phyloP scores from a whole-genome alignment of 2,888 invertebrate species.

The Hydropsyche betteni region DNA sequence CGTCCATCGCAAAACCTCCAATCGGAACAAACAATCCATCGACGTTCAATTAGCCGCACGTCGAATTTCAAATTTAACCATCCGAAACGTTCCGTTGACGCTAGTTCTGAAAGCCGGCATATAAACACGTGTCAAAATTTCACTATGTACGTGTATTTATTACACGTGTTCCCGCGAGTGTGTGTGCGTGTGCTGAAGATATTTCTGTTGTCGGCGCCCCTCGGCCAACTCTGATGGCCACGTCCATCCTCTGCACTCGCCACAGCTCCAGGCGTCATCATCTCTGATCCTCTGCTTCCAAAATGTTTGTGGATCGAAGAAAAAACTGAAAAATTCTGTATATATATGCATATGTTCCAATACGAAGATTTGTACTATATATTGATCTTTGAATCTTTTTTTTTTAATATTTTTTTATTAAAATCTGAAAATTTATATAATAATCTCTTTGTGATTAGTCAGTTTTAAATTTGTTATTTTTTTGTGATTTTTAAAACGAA shows the following conservation, averaged over 20 bases:
- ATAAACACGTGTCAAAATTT: constrained; percentile 27
- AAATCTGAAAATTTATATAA: too few species aligned
- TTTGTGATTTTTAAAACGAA: background rate
- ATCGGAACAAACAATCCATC: too few species aligned
- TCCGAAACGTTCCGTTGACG: background rate
- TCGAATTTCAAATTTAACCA: too few species aligned
- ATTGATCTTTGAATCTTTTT: too few species aligned
- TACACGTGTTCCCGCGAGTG: background rate
- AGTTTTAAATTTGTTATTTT: too few species aligned
- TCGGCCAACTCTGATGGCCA: constrained; percentile 31
- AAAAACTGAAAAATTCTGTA: background rate
- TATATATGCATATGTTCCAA: too few species aligned
- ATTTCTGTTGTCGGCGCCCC: constrained; percentile 25
- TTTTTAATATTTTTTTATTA: too few species aligned
- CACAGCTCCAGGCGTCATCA: constrained; percentile 24
- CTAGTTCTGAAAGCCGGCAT: constrained; percentile 3
- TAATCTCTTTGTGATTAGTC: too few species aligned
- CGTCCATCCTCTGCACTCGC: constrained; percentile 22
- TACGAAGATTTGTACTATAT: too few species aligned
- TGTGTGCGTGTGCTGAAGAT: background rate
- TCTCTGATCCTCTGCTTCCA: background rate
- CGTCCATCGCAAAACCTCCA: too few species aligned
- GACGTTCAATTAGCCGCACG: too few species aligned
- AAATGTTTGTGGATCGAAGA: background rate
- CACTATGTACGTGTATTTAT: background rate